phyloP scores from a whole-genome alignment of 2,113 vertebrate species.

The Tetrax tetrax region DNA sequence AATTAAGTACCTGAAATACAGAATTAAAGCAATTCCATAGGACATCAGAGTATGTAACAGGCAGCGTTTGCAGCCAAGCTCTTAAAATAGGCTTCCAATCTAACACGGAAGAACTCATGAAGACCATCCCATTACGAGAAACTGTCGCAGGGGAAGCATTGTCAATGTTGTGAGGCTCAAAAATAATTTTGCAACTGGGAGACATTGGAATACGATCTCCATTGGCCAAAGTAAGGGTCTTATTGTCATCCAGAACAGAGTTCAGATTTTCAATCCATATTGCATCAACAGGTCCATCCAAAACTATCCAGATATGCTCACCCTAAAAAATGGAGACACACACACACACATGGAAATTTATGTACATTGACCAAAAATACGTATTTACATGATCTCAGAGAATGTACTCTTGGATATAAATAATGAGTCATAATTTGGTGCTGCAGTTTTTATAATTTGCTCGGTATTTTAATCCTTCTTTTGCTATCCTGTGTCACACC shows the following conservation, averaged over 20 bases:
- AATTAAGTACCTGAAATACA: constrained; percentile 79
- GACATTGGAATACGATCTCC: constrained; percentile 97
- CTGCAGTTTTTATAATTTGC: neutral
- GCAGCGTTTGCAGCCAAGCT: constrained; percentile 79
- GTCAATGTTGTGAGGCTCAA: constrained; percentile 96
- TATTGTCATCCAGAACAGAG: constrained; percentile 96
- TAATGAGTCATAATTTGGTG: neutral
- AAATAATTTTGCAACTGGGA: constrained; percentile 93
- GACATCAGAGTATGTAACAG: constrained; percentile 65
- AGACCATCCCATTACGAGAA: constrained; percentile 97
- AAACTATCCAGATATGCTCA: constrained; percentile 94
- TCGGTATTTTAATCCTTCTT: neutral
- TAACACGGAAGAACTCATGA: constrained; percentile 96
- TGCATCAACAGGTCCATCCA: constrained; percentile 95
- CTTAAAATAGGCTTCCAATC: constrained; percentile 92
- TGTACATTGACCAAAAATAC: neutral
- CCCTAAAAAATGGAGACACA: constrained; percentile 70
- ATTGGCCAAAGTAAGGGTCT: constrained; percentile 93
- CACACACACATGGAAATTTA: neutral
- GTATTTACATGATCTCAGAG: neutral
- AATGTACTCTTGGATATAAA: neutral
- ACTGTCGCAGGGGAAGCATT: constrained; percentile 96
- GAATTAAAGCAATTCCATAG: constrained; percentile 77
- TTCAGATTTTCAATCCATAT: constrained; percentile 99
- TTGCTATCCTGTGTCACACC: neutral